Conservation (phyloP, 2,888 invertebrate genomes). For the Tinea semifulvella region DNA sequence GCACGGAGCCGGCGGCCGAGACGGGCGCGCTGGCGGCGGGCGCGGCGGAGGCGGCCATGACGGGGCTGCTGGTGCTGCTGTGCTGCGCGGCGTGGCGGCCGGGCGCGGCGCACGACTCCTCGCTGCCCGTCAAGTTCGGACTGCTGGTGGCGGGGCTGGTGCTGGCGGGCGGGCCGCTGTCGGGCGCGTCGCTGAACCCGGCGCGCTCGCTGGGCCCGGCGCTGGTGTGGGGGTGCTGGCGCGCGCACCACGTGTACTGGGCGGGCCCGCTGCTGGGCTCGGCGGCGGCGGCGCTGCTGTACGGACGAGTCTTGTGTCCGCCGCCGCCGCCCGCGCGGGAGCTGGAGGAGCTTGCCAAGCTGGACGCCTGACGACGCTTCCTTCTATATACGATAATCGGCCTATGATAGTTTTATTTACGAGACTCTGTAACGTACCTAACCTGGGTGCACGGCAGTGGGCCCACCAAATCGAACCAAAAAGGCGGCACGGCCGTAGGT, state of each 20-base stretch:
- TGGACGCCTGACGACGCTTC: background rate
- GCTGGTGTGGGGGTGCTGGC: conserved; percentile 33
- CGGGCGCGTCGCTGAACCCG: conserved; percentile 78
- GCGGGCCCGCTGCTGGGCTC: conserved; percentile 61
- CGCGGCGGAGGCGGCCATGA: conserved; percentile 9
- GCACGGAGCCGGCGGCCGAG: conserved; percentile 23
- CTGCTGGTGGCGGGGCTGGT: conserved; percentile 45
- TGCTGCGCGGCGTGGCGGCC: conserved; percentile 39
- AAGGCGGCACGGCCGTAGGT: too few relatives aligned
- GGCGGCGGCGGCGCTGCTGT: conserved; percentile 27
- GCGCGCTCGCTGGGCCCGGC: conserved; percentile 78
- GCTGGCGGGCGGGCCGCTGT: conserved; percentile 65
- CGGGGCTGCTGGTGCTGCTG: conserved; percentile 31
- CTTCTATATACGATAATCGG: too few relatives aligned
- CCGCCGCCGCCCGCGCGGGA: conserved; percentile 66
- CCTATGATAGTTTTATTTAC: too few relatives aligned
- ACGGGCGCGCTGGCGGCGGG: conserved; percentile 31
- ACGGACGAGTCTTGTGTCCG: conserved; percentile 39
- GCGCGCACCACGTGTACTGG: conserved; percentile 66
- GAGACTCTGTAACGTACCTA: too few relatives aligned
- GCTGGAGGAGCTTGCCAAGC: background rate
- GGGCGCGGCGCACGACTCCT: conserved; percentile 32
- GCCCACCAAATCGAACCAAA: too few relatives aligned
- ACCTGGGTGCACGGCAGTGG: too few relatives aligned
- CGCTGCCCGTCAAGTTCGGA: conserved; percentile 44